Conservation (phyloP, 2,113 vertebrate species). For the Rhipidura dahli region DNA sequence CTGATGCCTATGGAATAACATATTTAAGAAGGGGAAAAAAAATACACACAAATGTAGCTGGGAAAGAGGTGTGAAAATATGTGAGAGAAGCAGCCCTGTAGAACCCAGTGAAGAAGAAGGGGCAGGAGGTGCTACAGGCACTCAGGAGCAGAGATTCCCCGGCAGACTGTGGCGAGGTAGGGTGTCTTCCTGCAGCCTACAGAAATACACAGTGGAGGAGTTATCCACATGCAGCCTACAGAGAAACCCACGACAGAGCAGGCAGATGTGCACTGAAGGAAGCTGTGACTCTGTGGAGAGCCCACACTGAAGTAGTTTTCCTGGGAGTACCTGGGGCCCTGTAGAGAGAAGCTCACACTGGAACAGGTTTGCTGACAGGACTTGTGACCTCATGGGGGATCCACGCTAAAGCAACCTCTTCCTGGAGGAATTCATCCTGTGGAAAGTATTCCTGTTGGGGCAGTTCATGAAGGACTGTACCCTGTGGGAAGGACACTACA, state of each 20-base stretch:
- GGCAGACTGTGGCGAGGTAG: neutral
- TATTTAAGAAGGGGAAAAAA: neutral
- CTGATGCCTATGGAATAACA: neutral
- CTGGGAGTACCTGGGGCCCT: neutral
- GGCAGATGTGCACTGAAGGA: neutral
- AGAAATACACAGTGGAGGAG: fast-evolving
- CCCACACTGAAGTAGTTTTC: neutral
- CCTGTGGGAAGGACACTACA: neutral
- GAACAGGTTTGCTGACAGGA: neutral
- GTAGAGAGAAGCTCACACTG: neutral
- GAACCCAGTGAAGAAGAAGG: neutral
- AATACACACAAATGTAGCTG: neutral
- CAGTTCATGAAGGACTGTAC: neutral
- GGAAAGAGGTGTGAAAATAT: neutral
- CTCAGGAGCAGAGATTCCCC: neutral
- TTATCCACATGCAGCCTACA: neutral
- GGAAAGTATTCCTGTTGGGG: neutral
- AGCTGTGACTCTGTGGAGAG: neutral
- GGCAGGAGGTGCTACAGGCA: neutral
- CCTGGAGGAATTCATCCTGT: neutral
- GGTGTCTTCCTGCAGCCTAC: neutral
- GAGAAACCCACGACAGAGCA: fast-evolving
- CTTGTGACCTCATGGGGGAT: neutral
- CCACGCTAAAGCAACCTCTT: fast-evolving
- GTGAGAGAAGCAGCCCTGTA: neutral